Percentiles rank a stretch among this genome's conserved stretches.
phyloP scores from a whole-genome alignment of 2,113 vertebrate genomes.

The Poecilia latipinna region DNA sequence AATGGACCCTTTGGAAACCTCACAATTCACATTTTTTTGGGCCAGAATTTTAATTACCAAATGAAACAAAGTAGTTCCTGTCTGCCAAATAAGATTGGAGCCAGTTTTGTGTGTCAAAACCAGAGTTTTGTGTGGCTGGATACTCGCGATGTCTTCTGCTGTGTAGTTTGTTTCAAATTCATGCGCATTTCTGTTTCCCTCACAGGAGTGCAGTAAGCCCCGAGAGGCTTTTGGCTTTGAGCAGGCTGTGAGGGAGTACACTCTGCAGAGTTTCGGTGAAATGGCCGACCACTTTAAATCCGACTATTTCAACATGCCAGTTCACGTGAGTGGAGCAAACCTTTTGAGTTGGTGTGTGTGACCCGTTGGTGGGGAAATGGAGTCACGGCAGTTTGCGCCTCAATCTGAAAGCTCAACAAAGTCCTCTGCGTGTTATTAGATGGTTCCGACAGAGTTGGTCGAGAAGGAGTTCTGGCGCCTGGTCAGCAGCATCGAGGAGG shows the following conservation, averaged over 20 bases:
- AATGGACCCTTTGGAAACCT: no score
- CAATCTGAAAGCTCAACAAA: neutral
- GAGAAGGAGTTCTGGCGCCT: constrained; percentile 98
- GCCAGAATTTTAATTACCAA: no score
- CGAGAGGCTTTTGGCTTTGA: constrained; percentile 97
- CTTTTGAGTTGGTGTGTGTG: neutral
- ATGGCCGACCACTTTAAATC: constrained; percentile 99
- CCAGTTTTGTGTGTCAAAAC: no score
- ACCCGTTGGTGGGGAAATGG: neutral
- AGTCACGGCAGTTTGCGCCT: neutral
- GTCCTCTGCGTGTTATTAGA: constrained; percentile 74
- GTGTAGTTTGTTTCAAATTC: neutral
- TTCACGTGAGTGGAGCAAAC: constrained; percentile 87
- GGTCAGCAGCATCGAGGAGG: constrained; percentile 98
- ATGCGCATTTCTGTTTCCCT: neutral
- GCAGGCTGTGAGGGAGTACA: constrained; percentile 95
- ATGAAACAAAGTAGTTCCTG: no score
- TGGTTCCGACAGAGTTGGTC: constrained; percentile 97
- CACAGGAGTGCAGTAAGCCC: constrained; percentile 96
- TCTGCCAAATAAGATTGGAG: no score
- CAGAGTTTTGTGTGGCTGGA: no score
- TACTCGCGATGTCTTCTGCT: no score
- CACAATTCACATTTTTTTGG: no score
- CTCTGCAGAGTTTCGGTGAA: constrained; percentile 96
- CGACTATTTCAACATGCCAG: constrained; percentile 99